phyloP scores from a whole-genome alignment of 2,797 vertebrate species.

The Acropternis orthonyx region DNA sequence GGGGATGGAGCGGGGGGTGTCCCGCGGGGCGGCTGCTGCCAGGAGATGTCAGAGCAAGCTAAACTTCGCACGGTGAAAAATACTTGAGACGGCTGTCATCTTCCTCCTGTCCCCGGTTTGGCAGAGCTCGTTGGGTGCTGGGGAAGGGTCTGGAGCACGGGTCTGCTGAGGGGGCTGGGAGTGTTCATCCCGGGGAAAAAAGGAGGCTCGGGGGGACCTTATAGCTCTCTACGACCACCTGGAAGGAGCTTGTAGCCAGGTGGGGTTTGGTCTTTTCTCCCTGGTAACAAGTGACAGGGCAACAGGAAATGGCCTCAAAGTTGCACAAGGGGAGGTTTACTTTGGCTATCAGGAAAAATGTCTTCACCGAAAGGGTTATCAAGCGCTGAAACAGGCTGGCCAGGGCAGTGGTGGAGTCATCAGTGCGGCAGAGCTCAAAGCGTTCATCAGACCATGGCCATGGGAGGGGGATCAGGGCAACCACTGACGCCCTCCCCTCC shows the following conservation, averaged over 20 bases:
- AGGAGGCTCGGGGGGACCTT: not conserved
- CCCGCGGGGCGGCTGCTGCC: not conserved
- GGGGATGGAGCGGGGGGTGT: not conserved
- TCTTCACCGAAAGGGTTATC: not conserved
- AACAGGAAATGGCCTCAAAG: not conserved
- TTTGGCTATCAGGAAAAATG: no score
- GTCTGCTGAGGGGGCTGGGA: not conserved
- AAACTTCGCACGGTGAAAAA: not conserved
- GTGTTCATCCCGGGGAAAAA: not conserved
- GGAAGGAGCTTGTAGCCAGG: not conserved
- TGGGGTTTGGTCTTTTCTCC: not conserved
- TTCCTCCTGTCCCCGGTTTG: not conserved
- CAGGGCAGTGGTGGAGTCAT: not conserved
- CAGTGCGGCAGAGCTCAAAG: not conserved
- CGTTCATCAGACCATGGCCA: rapidly evolving
- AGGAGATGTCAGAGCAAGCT: not conserved
- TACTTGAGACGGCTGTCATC: not conserved
- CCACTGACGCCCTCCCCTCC: not conserved
- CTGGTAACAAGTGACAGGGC: not conserved
- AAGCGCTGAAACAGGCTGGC: not conserved
- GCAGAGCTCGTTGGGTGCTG: not conserved
- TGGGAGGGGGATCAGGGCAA: not conserved
- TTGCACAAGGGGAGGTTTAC: not conserved
- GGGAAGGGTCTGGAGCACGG: not conserved
- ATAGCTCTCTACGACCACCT: not conserved